Percentiles rank a stretch among this genome's conserved stretches.
These are phyloP conservation scores for Aramus guarauna DNA, from an alignment of 2,113 vertebrate species.

Conservation along the genomic window DNA sequence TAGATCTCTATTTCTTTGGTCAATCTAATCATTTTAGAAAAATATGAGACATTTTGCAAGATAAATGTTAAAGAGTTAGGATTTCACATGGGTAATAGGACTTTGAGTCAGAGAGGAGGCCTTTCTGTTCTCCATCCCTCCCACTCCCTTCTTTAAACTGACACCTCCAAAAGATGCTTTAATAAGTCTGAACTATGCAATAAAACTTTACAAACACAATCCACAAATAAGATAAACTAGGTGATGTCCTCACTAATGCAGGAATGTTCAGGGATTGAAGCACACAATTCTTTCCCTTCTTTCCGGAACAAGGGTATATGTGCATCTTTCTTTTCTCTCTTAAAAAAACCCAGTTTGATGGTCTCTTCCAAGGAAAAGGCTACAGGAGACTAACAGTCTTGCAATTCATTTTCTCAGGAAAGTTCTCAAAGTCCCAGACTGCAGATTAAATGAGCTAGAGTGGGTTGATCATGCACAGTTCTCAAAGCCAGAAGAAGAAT, in stretches of 20 bases:
- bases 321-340: not conserved
- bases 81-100: not conserved
- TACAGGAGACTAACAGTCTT: not conserved
- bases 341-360: not conserved
- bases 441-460: not conserved
- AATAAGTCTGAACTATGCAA: not conserved
- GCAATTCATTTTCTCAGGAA: not conserved
- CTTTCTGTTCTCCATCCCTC: not conserved
- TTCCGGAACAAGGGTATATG: not conserved
- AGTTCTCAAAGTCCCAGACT: not conserved
- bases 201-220: not conserved
- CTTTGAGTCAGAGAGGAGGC: not conserved
- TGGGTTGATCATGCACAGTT: not conserved
- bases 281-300: not conserved
- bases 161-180: not conserved
- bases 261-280: not conserved
- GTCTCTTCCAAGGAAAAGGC: not conserved
- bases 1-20: constrained; percentile 8
- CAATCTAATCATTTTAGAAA: not conserved
- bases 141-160: not conserved
- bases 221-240: not conserved
- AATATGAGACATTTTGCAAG: not conserved
- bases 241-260: not conserved
- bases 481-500: not conserved
- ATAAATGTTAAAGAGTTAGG: not conserved